Evolutionary conservation across 2,113 vertebrate species (phyloP), one percentile per base, ranked within the genome.

Genomic region (Lichenostomus cassidix): DNA sequence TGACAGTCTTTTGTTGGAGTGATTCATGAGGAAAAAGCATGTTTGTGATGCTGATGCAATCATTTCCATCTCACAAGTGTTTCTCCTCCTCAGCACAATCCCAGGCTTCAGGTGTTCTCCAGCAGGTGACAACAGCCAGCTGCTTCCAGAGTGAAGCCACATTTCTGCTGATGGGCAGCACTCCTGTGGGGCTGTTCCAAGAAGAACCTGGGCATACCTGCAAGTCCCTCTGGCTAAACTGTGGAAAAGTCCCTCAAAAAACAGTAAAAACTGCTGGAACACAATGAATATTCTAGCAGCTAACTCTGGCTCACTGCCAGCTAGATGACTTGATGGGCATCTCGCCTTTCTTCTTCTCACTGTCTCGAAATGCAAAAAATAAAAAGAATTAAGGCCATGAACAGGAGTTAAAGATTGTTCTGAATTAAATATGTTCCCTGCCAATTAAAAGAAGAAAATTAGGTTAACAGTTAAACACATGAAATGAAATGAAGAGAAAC

Each of bases 61-160:
- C 20, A 3, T 15, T 39, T 5, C 44, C 4, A 1, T 6, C 21
- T 5, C 60, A 15, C 6, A 31, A 49, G 19, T 1, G 9, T 70
- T 90, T 14, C 42, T 49, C 15, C 41, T 60, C 4, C 60, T 53
- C 55, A 64, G 27, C 19, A 17, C 0, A 8, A 60, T 7, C 27
- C 25, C 25, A 8, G 27, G n/a, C 37, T 67, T 11, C 59, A 53
- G 55, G 41, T 7, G 2, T 27, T 65, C 52, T 63, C 74, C 70
- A 47, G 9, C 27, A 70, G 17, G 24, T 3, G 4, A 89, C 22
- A 22, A 12, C 7, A 65, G 42, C 16, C 69, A 44, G 71, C 14
- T 52, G 41, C 53, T 59, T 31, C 22, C 60, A 46, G 37, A 28
- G 53, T 5, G n/a, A 39, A 90, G 52, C 22, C 82, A 25, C 16